Evolutionary conservation across 2,888 invertebrate species (phyloP).

Genomic region (Subacronicta megacephala): DNA sequence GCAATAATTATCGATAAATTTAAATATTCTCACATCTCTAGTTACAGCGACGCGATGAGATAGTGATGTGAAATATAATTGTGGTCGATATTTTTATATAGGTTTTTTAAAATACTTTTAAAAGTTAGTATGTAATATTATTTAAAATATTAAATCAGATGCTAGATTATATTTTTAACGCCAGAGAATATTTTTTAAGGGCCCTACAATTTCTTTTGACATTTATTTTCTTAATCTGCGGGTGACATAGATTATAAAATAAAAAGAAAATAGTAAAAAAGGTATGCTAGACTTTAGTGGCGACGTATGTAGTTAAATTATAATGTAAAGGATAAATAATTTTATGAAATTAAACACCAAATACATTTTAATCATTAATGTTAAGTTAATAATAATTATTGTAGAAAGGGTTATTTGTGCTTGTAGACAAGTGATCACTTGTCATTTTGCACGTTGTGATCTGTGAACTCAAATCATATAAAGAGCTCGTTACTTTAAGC

Average conservation of each 20-base stretch:
- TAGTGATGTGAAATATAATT: constrained; percentile 39
- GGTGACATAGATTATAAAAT: constrained; percentile 50
- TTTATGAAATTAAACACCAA: constrained; percentile 86
- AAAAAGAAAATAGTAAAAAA: constrained; percentile 38
- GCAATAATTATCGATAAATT: constrained; percentile 21
- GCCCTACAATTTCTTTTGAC: constrained; percentile 37
- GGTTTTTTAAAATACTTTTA: constrained; percentile 7
- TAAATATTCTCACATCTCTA: constrained; percentile 33
- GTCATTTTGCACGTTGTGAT: constrained; percentile 27
- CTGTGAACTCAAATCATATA: constrained; percentile 1
- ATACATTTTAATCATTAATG: constrained; percentile 76
- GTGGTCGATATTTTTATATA: constrained; percentile 20
- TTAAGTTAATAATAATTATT: constrained; percentile 63
- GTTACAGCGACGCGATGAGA: constrained; percentile 8
- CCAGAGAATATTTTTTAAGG: constrained; percentile 37
- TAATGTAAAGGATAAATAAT: constrained; percentile 67
- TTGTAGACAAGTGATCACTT: constrained; percentile 15
- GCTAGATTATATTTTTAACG: constrained; percentile 29
- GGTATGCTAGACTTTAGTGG: constrained; percentile 58
- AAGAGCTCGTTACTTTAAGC: constrained; percentile 25
- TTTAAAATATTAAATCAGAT: constrained; percentile 30
- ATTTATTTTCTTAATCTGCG: constrained; percentile 48
- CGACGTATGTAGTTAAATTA: constrained; percentile 46
- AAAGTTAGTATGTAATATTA: constrained; percentile 20
- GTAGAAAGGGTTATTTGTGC: constrained; percentile 41